phyloP scores from a whole-genome alignment of 2,113 vertebrate genomes.

The Calypte anna region DNA sequence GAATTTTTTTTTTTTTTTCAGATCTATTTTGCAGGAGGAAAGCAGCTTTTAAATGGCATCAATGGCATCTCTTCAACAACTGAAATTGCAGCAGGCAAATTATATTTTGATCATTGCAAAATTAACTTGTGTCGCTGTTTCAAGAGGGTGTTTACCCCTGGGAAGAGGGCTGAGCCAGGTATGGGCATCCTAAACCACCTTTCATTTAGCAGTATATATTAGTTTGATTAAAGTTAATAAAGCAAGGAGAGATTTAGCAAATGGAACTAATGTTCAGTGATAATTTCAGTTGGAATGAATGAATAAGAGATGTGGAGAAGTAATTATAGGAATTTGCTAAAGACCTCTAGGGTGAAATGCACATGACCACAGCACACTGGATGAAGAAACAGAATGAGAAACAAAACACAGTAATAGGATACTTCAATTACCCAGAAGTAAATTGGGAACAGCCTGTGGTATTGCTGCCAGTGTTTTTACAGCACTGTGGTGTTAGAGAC shows the following conservation, averaged over 20 bases:
- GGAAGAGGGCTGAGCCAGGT: conserved; percentile 25
- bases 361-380: conserved; percentile 8
- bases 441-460: conserved; percentile 22
- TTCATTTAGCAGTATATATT: conserved; percentile 32
- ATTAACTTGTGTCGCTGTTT: conserved; percentile 12
- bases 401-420: conserved; percentile 11
- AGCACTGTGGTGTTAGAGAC: neutral
- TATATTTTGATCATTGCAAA: neutral
- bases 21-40: neutral
- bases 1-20: neutral
- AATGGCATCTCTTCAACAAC: neutral
- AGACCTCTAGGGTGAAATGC: conserved; percentile 59
- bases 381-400: conserved; percentile 10
- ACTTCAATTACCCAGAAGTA: conserved; percentile 45
- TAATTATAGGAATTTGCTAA: conserved; percentile 56
- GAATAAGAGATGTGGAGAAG: conserved; percentile 31
- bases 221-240: conserved; percentile 70
- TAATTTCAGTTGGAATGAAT: conserved; percentile 49
- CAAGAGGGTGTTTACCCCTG: conserved; percentile 29
- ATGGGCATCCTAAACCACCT: conserved; percentile 33
- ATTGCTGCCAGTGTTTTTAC: neutral
- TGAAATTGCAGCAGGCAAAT: neutral
- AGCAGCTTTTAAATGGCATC: neutral
- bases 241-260: conserved; percentile 60
- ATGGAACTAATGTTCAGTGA: conserved; percentile 50